Percentiles rank a stretch among this genome's conserved stretches.
Conservation (phyloP, 1,140 invertebrate genomes). For the Drosophila lini region DNA sequence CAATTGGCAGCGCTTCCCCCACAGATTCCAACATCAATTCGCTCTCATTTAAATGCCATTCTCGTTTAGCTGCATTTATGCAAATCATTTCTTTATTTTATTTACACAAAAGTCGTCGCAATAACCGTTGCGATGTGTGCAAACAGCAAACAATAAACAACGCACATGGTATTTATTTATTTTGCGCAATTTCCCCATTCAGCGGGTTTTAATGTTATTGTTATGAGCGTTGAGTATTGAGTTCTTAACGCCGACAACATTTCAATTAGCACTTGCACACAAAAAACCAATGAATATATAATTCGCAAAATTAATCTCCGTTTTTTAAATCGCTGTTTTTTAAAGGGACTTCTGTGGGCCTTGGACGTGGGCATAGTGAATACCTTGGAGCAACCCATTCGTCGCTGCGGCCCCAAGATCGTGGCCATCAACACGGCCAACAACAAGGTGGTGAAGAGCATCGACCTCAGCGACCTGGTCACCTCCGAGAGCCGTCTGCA, state of each 20-base stretch:
- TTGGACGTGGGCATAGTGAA: slow-evolving; percentile 89
- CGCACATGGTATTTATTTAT: slow-evolving; percentile 52
- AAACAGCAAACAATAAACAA: slow-evolving; percentile 25
- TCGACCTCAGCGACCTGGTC: slow-evolving; percentile 86
- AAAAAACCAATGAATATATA: slow-evolving; percentile 8
- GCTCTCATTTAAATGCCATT: slow-evolving; percentile 49
- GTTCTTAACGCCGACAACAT: slow-evolving; percentile 29
- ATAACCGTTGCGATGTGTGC: slow-evolving; percentile 19
- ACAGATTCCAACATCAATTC: slow-evolving; percentile 14
- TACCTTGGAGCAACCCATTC: slow-evolving; percentile 87
- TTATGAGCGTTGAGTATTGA: slow-evolving; percentile 8
- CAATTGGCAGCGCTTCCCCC: slow-evolving; percentile 4
- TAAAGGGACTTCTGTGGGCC: slow-evolving; percentile 88
- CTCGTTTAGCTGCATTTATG: slow-evolving; percentile 34
- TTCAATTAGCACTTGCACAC: slow-evolving; percentile 39
- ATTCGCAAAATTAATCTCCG: slow-evolving; percentile 9
- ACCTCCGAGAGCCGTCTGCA: slow-evolving; percentile 86
- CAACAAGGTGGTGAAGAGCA: slow-evolving; percentile 86
- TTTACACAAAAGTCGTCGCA: slow-evolving; percentile 51
- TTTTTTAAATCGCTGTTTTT: slow-evolving; percentile 14
- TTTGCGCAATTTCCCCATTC: slow-evolving; percentile 49
- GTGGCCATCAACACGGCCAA: slow-evolving; percentile 87
- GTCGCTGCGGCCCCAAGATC: slow-evolving; percentile 88
- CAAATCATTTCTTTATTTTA: slow-evolving; percentile 48
- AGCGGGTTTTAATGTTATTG: slow-evolving; percentile 33